Base-by-base conservation (phyloP, 2,888 invertebrate genomes). In the Plagodis dolabraria region DNA sequence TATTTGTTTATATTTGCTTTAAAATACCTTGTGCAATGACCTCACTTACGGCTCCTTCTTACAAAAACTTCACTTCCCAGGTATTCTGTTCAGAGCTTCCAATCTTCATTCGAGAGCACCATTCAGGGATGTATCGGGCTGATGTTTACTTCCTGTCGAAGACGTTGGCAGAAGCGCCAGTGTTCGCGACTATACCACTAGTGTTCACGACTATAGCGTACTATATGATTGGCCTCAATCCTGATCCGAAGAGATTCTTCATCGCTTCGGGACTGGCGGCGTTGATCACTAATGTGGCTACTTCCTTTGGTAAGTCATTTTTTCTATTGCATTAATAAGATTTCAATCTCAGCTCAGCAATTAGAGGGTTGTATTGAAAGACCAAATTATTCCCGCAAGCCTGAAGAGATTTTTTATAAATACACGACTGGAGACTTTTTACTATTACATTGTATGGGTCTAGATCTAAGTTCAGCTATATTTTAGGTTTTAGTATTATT, bases 81-180 rank as follows among this genome's bases (percentile, higher is more conserved):
- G 97, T 98, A 45, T 98, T 99, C 83, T 97, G 97, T 71, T 94
- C 96, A 0, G 98, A 99, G 80, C 91, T 98, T 38, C 98, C 98
- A 0, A 95, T 98, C 63, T 98, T 98, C 83, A 93, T 98, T 68
- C 93, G 98, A 10, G 98, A 99, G 82, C 96, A 98, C 75, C 95
- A 95, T 64, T 97, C 97, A 77, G 98, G 98, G 43, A 96, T 99
- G 94, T 99, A 99, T 77, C 93, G 98, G 51, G 96, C 97, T 0
- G 97, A 97, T 73, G 96, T 98, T 0, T 99, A 98, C 85, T 99
- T 98, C 86, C 82, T 99, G 33, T 96, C 97, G 56, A 99, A 98
- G 91, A 98, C 97, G 0, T 76, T 98, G 43, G 97, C 98, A 0
- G 99, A 99, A 77, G 90, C 97, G 0, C 99, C 99, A 0, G 94